Evolutionary conservation across 2,888 invertebrate species (phyloP), one percentile per base, ranked within the genome.

Genomic region (Platypus cylindrus): DNA sequence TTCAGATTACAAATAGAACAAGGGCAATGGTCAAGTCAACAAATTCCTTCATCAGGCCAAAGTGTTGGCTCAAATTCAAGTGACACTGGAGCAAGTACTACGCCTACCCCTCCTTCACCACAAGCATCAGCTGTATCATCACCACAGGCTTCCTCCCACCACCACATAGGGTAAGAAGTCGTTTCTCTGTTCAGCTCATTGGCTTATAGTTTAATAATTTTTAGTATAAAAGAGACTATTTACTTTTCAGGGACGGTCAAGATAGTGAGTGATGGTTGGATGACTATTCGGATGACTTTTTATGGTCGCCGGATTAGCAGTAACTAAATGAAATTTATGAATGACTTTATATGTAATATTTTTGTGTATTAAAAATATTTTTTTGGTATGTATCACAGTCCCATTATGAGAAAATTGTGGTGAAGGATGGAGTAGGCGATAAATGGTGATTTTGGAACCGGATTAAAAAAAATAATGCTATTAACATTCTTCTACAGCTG

Each of bases 1-100:
- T 5, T 30, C 14, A 43, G 43, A 58, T 55, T 82, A 32, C 76
- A 78, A 34, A 75, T 75, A 36, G 80, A 81, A 48, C 72, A 76
- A 44, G 69, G 67, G 2, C 67, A 66, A 37, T 66, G 65, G 53
- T 62, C 63, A 33, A 56, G 60, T 24, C 62, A 63, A 41, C 63
- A 62, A 40, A 46, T 48, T 11, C 50, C 39, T 32, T 56, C 48
- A 46, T 54, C 41, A n/a, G 44, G 38, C 29, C 60, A 43, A 47
- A 55, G 46, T 31, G 34, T 12, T 15, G 34, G 34, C 8, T 44
- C 60, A 12, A 56, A 57, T 26, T 50, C 62, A 9, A 54, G 55
- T 13, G 58, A 63, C 17, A 56, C 62, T 9, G 53, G 65, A 7
- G 53, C 63, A 3, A 59, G 61, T 38, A 58, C 59, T 20, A 61